Evolutionary conservation across 1,140 invertebrate genomes (phyloP).

Genomic region (Vanessa tameamea): DNA sequence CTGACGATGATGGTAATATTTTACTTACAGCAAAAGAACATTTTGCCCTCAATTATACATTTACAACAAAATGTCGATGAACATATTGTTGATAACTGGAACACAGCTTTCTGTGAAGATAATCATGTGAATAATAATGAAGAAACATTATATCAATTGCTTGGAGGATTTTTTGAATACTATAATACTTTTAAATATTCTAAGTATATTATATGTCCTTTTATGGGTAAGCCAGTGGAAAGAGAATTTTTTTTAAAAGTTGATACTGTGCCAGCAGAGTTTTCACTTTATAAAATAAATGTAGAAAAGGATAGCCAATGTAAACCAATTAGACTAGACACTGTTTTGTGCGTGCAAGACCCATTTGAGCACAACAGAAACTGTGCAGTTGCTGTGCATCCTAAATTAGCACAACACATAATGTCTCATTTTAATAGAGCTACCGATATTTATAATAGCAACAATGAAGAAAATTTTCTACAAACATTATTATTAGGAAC

Average conservation of each 20-base stretch:
- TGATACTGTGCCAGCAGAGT: slow-evolving; percentile 55
- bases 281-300: slow-evolving; percentile 73
- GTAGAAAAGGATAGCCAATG: slow-evolving; percentile 46
- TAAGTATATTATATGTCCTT: slow-evolving; percentile 79
- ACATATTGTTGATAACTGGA: slow-evolving; percentile 52
- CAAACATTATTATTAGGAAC: slow-evolving; percentile 24
- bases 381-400: slow-evolving; percentile 61
- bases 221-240: slow-evolving; percentile 74
- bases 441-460: slow-evolving; percentile 32
- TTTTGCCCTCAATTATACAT: slow-evolving; percentile 49
- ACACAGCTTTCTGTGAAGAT: slow-evolving; percentile 45
- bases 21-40: slow-evolving; percentile 81
- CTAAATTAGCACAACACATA: slow-evolving; percentile 44
- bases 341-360: slow-evolving; percentile 83
- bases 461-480: slow-evolving; percentile 33
- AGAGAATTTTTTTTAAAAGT: slow-evolving; percentile 70
- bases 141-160: slow-evolving; percentile 67
- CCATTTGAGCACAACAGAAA: slow-evolving; percentile 83
- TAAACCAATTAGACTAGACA: slow-evolving; percentile 59
- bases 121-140: slow-evolving; percentile 27
- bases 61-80: slow-evolving; percentile 43
- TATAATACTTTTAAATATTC: slow-evolving; percentile 80
- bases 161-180: slow-evolving; percentile 83
- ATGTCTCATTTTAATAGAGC: slow-evolving; percentile 40
- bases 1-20: slow-evolving; percentile 83